A percentile compares a stretch with the other conserved stretches of the same genome.
These are phyloP conservation scores for Acanthopagrus latus DNA, from an alignment of 2,797 vertebrate species.

Conservation along the genomic window DNA sequence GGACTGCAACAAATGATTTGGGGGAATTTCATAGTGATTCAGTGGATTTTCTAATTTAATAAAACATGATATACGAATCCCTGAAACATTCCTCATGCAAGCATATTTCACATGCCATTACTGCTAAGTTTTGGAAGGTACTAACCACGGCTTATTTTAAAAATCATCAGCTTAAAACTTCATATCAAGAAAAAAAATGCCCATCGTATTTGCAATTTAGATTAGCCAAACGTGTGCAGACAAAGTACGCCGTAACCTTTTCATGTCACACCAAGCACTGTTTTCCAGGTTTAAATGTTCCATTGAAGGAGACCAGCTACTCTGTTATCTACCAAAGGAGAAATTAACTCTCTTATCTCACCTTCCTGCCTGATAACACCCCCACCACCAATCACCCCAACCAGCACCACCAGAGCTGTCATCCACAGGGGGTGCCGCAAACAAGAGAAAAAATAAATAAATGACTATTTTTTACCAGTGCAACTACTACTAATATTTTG, in stretches of 20 bases:
- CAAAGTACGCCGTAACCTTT: not conserved
- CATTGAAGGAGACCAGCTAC: slow-evolving; percentile 31
- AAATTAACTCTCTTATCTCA: slow-evolving; percentile 76
- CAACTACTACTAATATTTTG: too few species aligned
- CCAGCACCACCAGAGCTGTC: slow-evolving; percentile 3
- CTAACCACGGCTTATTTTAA: too few species aligned
- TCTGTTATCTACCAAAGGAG: slow-evolving; percentile 66
- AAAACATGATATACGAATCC: not conserved
- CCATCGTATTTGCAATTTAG: not conserved
- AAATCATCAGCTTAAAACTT: not conserved
- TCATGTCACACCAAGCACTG: not conserved
- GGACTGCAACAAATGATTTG: not conserved
- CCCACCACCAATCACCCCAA: slow-evolving; percentile 10
- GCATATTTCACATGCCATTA: too few species aligned
- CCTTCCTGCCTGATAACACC: slow-evolving; percentile 60
- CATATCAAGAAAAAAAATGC: not conserved
- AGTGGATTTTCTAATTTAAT: not conserved
- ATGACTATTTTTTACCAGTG: too few species aligned
- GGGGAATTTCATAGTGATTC: not conserved
- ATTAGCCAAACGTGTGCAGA: too few species aligned
- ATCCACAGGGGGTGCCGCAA: too few species aligned
- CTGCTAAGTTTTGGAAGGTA: not conserved
- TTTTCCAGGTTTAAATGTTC: slow-evolving; percentile 16
- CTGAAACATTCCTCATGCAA: too few species aligned
- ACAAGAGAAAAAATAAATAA: too few species aligned